These are phyloP conservation scores for Delphinus delphis DNA, from an alignment of 2,113 vertebrate genomes.

Conservation along the genomic window DNA sequence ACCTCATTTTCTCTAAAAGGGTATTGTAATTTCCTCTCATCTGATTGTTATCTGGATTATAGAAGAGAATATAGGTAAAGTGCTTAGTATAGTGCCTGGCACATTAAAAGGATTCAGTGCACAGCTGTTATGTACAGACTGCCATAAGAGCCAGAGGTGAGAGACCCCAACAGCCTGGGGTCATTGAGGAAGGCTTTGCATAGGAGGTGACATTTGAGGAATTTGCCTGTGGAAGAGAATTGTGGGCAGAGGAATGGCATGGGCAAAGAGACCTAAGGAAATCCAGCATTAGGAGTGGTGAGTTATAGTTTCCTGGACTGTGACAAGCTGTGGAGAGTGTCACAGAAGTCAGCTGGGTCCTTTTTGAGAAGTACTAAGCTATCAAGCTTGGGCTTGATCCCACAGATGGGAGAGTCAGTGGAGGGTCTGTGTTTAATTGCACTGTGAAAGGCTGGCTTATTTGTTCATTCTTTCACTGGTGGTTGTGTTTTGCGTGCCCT, in stretches of 20 bases:
- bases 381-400: not conserved
- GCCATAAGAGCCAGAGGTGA: not conserved
- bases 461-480: not conserved
- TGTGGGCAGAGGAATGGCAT: not conserved
- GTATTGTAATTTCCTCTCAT: not conserved
- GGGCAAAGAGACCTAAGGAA: not conserved
- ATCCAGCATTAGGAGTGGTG: not conserved
- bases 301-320: not conserved
- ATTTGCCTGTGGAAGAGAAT: not conserved
- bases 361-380: not conserved
- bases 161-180: not conserved
- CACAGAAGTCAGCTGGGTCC: not conserved
- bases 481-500: not conserved
- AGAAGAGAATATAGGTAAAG: not conserved
- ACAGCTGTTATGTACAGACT: not conserved
- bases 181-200: slow-evolving; percentile 1
- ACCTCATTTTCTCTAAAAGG: slow-evolving; percentile 11
- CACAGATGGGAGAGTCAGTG: not conserved
- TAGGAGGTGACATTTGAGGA: not conserved
- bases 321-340: not conserved
- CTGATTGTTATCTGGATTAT: not conserved
- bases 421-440: not conserved
- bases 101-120: not conserved
- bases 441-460: not conserved
- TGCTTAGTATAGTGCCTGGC: not conserved